Base-by-base conservation (phyloP, 2,888 invertebrate species). In the Chrysomela aeneicollis region DNA sequence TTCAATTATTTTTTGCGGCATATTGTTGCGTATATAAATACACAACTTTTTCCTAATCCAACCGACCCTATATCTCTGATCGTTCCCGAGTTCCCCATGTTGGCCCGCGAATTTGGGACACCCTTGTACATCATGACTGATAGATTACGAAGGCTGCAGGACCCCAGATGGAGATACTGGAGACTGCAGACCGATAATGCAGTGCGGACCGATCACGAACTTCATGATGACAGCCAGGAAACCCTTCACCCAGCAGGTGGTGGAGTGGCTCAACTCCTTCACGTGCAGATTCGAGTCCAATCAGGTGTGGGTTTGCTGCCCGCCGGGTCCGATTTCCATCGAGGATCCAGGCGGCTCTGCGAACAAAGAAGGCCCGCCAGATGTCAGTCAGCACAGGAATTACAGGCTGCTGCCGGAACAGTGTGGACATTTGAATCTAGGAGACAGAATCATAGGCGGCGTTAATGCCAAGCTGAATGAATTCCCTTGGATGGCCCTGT, bases 401-500 rank as follows among this genome's bases (percentile, higher is more conserved):
- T 66, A 83, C 2, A 52, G 75, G 49, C 70, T 85, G 1, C 66
- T 86, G 15, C 78, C 84, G 37, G 58, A 71, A 5, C 71, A 81
- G 0, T 92, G 92, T 74, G 92, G 92, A 0, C 78, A 79, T 0
- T 76, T 86, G 5, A 83, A 84, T 10, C 47, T 18, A 8, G 32
- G 30, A 6, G 82, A 85, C 32, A 86, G 85, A 72, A 86, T 92
- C 52, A 79, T 86, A 49, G 47, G 61, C 19, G 64, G 64, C 2
- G 18, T 37, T 42, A 51, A 64, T 51, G 66, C 70, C 47, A 22
- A 63, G 0, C 77, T 91, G 3, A 87, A 85, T 47, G 89, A 92
- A 72, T 90, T 87, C 80, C 92, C 92, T 0, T 92, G 92, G 92
- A 89, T 92, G 90, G 90, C 88, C 0, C 82, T 92, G 0, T 77